These are phyloP conservation scores for Nannospalax galili DNA, from an alignment of 2,113 vertebrate species.

Conservation along the genomic window DNA sequence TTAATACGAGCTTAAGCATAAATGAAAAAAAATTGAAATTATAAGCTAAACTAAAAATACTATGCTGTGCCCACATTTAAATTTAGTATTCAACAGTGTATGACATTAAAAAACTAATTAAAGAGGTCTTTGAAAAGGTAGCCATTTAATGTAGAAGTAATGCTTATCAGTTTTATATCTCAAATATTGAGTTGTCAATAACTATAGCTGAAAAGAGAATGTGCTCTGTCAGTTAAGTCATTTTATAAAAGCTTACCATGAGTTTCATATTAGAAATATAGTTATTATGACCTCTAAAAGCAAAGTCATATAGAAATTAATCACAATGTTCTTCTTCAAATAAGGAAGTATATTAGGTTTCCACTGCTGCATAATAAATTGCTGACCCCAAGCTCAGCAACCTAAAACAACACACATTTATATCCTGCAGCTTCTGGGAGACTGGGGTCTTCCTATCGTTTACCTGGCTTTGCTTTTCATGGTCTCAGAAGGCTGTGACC, in stretches of 20 bases:
- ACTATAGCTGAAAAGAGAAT: neutral
- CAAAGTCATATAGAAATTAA: neutral
- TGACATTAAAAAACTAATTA: neutral
- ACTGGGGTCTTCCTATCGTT: neutral
- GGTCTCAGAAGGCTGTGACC: neutral
- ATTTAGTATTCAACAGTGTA: neutral
- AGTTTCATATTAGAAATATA: neutral
- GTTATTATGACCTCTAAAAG: neutral
- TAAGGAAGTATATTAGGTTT: neutral
- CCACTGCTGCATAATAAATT: neutral
- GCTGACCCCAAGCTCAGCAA: neutral
- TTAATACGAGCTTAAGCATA: neutral
- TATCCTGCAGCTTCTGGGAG: neutral
- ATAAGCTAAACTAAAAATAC: neutral
- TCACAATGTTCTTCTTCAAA: neutral
- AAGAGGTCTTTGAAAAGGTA: constrained; percentile 28
- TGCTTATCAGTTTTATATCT: constrained; percentile 23
- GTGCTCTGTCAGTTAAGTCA: neutral
- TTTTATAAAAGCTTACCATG: neutral
- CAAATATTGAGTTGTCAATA: constrained; percentile 2
- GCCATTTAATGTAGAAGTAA: constrained; percentile 6
- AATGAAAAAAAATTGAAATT: constrained; percentile 16
- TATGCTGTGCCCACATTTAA: neutral
- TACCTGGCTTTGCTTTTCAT: neutral
- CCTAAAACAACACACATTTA: neutral